Evolutionary conservation across 1,140 invertebrate genomes (phyloP).

Genomic region (Anastrepha ludens): DNA sequence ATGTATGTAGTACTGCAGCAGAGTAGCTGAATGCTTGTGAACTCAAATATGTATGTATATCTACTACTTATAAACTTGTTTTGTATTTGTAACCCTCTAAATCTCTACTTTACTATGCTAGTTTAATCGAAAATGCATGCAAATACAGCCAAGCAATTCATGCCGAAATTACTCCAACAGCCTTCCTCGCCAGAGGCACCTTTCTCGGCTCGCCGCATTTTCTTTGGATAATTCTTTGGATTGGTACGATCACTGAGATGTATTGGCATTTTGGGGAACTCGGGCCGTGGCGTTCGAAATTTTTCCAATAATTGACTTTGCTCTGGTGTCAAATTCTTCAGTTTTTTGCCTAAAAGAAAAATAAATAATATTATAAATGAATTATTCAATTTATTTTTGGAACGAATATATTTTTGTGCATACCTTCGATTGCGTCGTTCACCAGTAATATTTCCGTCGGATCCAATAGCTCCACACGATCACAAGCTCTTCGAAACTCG

Average conservation of each 20-base stretch:
- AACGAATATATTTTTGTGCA: neutral
- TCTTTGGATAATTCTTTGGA: conserved; percentile 72
- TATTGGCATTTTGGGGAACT: conserved; percentile 72
- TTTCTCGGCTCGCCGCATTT: conserved; percentile 69
- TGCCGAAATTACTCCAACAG: conserved; percentile 69
- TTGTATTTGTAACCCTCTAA: neutral
- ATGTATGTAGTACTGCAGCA: no score
- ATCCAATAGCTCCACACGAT: conserved; percentile 69
- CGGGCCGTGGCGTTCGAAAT: conserved; percentile 69
- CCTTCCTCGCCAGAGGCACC: conserved; percentile 65
- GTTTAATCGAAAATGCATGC: conserved; percentile 73
- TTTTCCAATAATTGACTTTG: conserved; percentile 70
- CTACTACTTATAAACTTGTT: neutral
- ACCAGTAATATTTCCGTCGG: conserved; percentile 66
- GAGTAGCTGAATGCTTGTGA: neutral
- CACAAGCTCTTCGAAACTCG: conserved; percentile 70
- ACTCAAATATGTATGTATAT: neutral
- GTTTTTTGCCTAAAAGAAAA: conserved; percentile 66
- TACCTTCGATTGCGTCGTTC: conserved; percentile 67
- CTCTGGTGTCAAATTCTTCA: conserved; percentile 71
- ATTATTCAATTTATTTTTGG: neutral
- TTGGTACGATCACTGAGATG: conserved; percentile 71
- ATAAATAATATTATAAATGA: neutral
- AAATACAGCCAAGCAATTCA: conserved; percentile 71
- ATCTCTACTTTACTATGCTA: neutral